These are phyloP conservation scores for Ceratina australensis DNA, from an alignment of 1,140 invertebrate species.

Conservation along the genomic window DNA sequence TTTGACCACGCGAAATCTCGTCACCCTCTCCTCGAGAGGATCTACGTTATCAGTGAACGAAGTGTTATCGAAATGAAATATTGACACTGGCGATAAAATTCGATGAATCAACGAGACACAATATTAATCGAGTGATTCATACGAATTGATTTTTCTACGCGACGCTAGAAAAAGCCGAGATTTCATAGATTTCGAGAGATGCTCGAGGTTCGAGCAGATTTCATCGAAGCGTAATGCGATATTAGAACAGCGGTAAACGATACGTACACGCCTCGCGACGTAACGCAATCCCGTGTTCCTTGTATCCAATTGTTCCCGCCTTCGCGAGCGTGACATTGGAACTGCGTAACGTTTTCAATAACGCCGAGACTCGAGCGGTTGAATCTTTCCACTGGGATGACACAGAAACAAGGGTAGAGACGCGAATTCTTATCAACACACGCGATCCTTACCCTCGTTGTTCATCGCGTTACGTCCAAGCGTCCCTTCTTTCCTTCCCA, in stretches of 20 bases:
- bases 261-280: slow-evolving; percentile 19
- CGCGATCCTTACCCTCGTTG: slow-evolving; percentile 48
- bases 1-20: neutral
- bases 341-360: slow-evolving; percentile 24
- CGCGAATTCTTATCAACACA: slow-evolving; percentile 40
- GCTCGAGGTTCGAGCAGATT: neutral
- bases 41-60: slow-evolving; percentile 9
- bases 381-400: slow-evolving; percentile 41
- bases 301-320: slow-evolving; percentile 23
- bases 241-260: slow-evolving; percentile 24
- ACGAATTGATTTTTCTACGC: too few relatives aligned
- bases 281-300: slow-evolving; percentile 10
- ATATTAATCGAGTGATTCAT: neutral
- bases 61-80: slow-evolving; percentile 8
- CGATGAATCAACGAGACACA: neutral
- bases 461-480: slow-evolving; percentile 33
- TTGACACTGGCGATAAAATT: neutral
- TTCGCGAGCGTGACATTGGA: slow-evolving; percentile 33
- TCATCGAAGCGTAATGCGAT: slow-evolving; percentile 13
- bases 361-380: slow-evolving; percentile 6
- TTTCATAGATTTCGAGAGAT: too few relatives aligned
- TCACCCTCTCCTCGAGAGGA: neutral
- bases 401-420: slow-evolving; percentile 46
- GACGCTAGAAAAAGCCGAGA: too few relatives aligned
- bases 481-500: neutral